phyloP scores from a whole-genome alignment of 2,113 vertebrate genomes.

The Gallinago jamesoni region DNA sequence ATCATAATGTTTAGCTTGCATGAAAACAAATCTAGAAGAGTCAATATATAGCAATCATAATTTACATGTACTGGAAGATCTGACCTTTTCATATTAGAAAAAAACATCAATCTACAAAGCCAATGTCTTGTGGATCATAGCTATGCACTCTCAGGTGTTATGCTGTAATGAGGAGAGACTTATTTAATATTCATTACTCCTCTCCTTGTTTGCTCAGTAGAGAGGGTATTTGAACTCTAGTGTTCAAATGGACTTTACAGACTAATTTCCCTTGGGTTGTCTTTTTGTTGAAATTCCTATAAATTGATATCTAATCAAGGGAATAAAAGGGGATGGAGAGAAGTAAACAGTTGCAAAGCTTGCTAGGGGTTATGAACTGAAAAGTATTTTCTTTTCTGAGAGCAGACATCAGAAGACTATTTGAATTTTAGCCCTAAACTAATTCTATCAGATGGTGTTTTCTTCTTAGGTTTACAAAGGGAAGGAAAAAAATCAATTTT shows the following conservation, averaged over 20 bases:
- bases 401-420: not conserved
- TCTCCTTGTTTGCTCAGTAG: slow-evolving; percentile 2
- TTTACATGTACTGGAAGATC: not conserved
- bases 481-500: not conserved
- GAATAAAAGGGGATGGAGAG: not conserved
- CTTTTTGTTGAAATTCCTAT: not conserved
- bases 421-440: not conserved
- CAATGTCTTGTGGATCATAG: not conserved
- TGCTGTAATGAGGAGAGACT: not conserved
- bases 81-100: not conserved
- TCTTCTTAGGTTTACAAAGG: not conserved
- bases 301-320: slow-evolving; percentile 22
- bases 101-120: not conserved
- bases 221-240: not conserved
- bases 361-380: not conserved
- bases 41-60: not conserved
- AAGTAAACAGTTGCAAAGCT: not conserved
- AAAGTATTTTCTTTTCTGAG: not conserved
- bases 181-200: slow-evolving; percentile 3
- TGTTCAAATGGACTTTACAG: slow-evolving; percentile 24
- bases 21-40: not conserved
- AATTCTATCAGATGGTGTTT: not conserved
- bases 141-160: not conserved
- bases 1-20: not conserved
- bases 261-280: slow-evolving; percentile 1